A percentile compares a stretch with the other conserved stretches of the same genome.
Conservation (phyloP, 2,888 invertebrate genomes). For the Cantharis rufa region DNA sequence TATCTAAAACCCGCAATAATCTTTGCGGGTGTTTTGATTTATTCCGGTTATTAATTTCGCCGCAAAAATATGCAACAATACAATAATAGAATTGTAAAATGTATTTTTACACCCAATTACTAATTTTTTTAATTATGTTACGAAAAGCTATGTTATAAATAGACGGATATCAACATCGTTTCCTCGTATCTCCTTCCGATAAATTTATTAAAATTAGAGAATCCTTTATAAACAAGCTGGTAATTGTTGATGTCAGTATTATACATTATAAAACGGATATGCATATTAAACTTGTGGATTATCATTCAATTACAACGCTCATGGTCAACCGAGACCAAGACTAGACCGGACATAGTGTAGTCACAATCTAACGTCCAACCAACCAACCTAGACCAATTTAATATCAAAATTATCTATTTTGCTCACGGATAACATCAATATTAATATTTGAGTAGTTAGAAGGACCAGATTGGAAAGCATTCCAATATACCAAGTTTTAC, state of each 20-base stretch:
- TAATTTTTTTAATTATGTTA: not conserved
- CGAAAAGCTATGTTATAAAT: not conserved
- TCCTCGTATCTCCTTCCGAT: not conserved
- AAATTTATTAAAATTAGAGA: not conserved
- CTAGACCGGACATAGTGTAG: not conserved
- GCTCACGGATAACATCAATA: not conserved
- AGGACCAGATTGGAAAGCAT: not conserved
- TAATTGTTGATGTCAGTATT: not conserved
- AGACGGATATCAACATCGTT: not conserved
- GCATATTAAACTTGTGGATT: constrained; percentile 20
- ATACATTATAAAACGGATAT: constrained; percentile 17
- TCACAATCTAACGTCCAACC: not conserved
- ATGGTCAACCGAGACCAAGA: not conserved
- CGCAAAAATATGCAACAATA: not conserved
- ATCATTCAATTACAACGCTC: constrained; percentile 19
- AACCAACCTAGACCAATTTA: not conserved
- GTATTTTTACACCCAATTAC: not conserved
- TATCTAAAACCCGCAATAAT: not conserved
- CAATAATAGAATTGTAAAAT: too few species aligned
- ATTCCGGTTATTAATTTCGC: not conserved
- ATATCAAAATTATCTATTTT: not conserved
- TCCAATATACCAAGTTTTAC: not conserved
- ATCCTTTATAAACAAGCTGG: not conserved
- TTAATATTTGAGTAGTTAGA: not conserved
- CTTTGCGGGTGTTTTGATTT: not conserved